Percentiles rank a stretch among this genome's conserved stretches.
phyloP scores from a whole-genome alignment of 2,113 vertebrate species.

The Passer montanus region DNA sequence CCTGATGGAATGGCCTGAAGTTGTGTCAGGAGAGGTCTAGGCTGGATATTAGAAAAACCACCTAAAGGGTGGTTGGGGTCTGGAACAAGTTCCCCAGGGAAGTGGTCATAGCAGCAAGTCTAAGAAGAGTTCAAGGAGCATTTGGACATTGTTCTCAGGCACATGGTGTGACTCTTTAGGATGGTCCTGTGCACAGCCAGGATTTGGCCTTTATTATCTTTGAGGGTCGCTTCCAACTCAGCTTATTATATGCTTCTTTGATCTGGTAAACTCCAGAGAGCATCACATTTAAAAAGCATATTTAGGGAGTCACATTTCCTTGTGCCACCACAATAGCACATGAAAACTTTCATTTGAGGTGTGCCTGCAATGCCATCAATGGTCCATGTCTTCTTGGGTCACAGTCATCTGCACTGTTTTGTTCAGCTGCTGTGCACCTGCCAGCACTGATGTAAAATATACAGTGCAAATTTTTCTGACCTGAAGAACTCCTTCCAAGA shows the following conservation, averaged over 20 bases:
- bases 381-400: not conserved
- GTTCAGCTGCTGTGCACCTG: not conserved
- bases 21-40: not conserved
- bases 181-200: not conserved
- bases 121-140: not conserved
- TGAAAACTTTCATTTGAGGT: not conserved
- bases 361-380: not conserved
- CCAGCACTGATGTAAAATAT: not conserved
- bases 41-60: not conserved
- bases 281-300: not conserved
- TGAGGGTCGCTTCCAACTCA: not conserved
- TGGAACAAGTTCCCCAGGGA: not conserved
- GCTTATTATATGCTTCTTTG: not conserved
- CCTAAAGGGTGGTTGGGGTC: accelerated
- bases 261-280: not conserved
- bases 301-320: not conserved
- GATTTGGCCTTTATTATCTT: not conserved
- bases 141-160: not conserved
- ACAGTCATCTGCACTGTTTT: not conserved
- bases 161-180: not conserved
- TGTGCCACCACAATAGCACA: not conserved
- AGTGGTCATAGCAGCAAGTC: not conserved
- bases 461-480: not conserved
- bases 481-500: not conserved
- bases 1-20: not conserved